Conservation (phyloP, 2,113 vertebrate species). For the Ceyx cyanopectus region DNA sequence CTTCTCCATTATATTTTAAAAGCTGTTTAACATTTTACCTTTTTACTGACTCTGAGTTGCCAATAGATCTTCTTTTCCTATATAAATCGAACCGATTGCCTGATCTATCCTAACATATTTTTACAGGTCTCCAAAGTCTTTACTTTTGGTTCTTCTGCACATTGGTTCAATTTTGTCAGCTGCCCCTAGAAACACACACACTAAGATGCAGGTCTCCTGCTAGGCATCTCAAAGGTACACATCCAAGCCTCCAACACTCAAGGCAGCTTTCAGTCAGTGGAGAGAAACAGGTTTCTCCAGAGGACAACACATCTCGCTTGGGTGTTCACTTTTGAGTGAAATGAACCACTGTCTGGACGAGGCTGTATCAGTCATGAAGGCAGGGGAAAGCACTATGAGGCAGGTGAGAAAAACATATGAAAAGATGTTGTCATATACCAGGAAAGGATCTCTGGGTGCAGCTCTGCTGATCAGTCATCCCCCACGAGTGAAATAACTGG, state of each 20-base stretch:
- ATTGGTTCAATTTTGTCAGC: background rate
- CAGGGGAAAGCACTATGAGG: background rate
- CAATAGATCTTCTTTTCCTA: slow-evolving; percentile 23
- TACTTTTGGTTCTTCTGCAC: background rate
- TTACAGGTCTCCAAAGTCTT: background rate
- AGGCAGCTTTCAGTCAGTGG: background rate
- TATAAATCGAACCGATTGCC: slow-evolving; percentile 5
- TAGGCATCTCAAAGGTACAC: background rate
- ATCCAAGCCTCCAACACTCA: background rate
- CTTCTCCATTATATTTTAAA: slow-evolving; percentile 24
- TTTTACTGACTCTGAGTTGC: slow-evolving; percentile 26
- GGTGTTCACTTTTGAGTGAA: background rate
- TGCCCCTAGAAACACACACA: background rate
- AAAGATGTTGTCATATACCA: background rate
- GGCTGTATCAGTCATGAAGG: background rate
- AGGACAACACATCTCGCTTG: background rate
- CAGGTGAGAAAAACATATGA: background rate
- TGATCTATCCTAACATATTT: background rate
- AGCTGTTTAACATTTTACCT: slow-evolving; percentile 34
- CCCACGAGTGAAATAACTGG: background rate
- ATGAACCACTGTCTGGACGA: background rate
- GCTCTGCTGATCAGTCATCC: background rate
- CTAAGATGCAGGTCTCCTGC: background rate
- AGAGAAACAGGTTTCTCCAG: background rate
- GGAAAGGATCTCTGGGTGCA: background rate